These are phyloP conservation scores for Drosophila albomicans DNA, from an alignment of 1,140 invertebrate species.

Conservation along the genomic window DNA sequence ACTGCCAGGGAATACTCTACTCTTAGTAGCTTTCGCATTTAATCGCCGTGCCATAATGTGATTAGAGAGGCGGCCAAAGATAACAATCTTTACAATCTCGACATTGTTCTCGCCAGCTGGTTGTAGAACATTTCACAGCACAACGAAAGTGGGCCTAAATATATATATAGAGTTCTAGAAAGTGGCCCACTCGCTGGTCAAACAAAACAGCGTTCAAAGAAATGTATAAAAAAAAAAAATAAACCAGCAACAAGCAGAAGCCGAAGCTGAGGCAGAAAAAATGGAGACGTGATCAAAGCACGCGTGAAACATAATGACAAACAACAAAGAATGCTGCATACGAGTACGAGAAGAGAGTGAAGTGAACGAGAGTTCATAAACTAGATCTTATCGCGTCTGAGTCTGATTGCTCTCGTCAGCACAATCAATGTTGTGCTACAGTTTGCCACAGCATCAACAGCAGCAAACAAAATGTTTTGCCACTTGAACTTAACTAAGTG, in stretches of 20 bases:
- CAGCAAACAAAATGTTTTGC: slow-evolving; percentile 3
- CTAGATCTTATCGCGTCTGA: slow-evolving; percentile 36
- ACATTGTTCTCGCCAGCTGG: slow-evolving; percentile 7
- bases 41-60: slow-evolving; percentile 22
- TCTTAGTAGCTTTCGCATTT: not conserved
- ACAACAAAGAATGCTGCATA: slow-evolving; percentile 31
- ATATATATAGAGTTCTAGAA: slow-evolving; percentile 31
- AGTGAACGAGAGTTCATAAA: slow-evolving; percentile 9
- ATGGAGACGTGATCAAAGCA: slow-evolving; percentile 21
- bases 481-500: not conserved
- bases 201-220: slow-evolving; percentile 6
- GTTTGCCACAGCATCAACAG: too few relatives aligned
- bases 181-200: slow-evolving; percentile 25
- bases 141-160: slow-evolving; percentile 37
- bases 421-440: slow-evolving; percentile 1
- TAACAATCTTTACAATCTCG: slow-evolving; percentile 13
- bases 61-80: slow-evolving; percentile 29
- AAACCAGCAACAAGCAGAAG: not conserved
- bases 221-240: slow-evolving; percentile 11
- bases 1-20: too few relatives aligned
- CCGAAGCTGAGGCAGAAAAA: not conserved
- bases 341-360: slow-evolving; percentile 6
- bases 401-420: slow-evolving; percentile 11
- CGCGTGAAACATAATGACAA: slow-evolving; percentile 16
- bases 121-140: slow-evolving; percentile 17